phyloP scores from a whole-genome alignment of 1,140 invertebrate species.

The Orchestia grillus region DNA sequence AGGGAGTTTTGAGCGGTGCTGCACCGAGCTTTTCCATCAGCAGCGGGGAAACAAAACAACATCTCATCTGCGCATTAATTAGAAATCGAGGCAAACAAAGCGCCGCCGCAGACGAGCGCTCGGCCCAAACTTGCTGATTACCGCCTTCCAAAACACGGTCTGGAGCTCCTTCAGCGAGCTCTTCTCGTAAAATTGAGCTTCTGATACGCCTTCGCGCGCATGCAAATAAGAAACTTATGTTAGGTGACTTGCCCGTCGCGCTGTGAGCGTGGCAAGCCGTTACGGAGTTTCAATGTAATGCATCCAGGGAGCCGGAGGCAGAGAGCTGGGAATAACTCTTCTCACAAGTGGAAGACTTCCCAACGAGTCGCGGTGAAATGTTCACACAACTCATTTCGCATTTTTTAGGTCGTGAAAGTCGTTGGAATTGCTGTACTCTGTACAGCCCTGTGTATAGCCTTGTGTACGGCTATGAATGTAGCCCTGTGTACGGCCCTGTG shows the following conservation, averaged over 20 bases:
- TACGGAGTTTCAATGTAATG: neutral
- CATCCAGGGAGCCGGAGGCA: neutral
- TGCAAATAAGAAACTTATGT: neutral
- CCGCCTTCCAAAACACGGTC: neutral
- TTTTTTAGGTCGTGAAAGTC: too few relatives aligned
- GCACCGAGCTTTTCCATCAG: slow-evolving; percentile 48
- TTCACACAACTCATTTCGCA: neutral
- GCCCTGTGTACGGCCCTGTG: too few relatives aligned
- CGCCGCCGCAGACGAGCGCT: neutral
- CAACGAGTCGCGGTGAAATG: neutral
- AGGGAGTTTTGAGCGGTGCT: slow-evolving; percentile 50
- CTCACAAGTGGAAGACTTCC: neutral
- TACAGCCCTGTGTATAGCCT: too few relatives aligned
- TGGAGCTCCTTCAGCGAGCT: neutral
- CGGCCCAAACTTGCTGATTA: slow-evolving; percentile 45
- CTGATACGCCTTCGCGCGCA: neutral
- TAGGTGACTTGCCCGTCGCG: neutral
- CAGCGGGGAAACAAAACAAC: slow-evolving; percentile 33
- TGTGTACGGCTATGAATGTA: too few relatives aligned
- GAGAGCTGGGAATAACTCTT: neutral
- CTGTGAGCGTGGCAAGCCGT: neutral
- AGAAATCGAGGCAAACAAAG: slow-evolving; percentile 56
- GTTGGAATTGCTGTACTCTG: too few relatives aligned
- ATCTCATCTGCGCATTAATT: slow-evolving; percentile 55
- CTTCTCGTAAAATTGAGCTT: neutral